A percentile compares a stretch with the other conserved stretches of the same genome.
Evolutionary conservation across 2,888 invertebrate genomes (phyloP).

Genomic region (Phymatocera aterrima): DNA sequence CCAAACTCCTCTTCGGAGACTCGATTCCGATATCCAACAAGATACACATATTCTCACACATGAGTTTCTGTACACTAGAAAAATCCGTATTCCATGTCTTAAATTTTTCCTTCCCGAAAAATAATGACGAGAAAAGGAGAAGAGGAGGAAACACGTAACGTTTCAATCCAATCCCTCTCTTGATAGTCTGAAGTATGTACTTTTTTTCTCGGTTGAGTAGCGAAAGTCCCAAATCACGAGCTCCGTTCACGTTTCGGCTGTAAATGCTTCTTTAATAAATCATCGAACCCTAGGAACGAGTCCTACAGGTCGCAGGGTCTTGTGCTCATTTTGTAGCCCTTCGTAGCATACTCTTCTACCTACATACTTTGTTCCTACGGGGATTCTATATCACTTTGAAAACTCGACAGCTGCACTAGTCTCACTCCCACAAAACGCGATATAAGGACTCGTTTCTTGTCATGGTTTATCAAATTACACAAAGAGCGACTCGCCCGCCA

Average conservation of each 20-base stretch:
- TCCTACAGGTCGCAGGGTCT: background rate
- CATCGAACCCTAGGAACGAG: conserved; percentile 24
- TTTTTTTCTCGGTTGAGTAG: background rate
- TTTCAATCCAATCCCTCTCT: too few relatives aligned
- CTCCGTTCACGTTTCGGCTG: conserved; percentile 31
- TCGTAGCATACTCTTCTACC: background rate
- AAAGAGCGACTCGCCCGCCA: background rate
- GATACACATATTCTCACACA: background rate
- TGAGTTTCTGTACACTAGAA: background rate
- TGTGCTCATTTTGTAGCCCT: conserved; percentile 21
- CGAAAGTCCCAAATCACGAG: background rate
- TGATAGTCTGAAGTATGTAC: background rate
- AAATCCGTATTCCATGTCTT: background rate
- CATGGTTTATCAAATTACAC: background rate
- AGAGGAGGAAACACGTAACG: too few relatives aligned
- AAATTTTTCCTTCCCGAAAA: background rate
- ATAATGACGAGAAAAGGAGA: too few relatives aligned
- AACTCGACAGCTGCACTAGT: background rate
- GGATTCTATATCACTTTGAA: conserved; percentile 20
- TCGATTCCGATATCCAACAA: background rate
- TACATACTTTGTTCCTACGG: background rate
- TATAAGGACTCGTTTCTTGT: background rate
- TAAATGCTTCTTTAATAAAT: conserved; percentile 42
- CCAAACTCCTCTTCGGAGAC: background rate
- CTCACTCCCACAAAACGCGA: background rate